A percentile compares a stretch with the other conserved stretches of the same genome.
Evolutionary conservation across 2,888 invertebrate species (phyloP).

Genomic region (Drosophila anomalata): DNA sequence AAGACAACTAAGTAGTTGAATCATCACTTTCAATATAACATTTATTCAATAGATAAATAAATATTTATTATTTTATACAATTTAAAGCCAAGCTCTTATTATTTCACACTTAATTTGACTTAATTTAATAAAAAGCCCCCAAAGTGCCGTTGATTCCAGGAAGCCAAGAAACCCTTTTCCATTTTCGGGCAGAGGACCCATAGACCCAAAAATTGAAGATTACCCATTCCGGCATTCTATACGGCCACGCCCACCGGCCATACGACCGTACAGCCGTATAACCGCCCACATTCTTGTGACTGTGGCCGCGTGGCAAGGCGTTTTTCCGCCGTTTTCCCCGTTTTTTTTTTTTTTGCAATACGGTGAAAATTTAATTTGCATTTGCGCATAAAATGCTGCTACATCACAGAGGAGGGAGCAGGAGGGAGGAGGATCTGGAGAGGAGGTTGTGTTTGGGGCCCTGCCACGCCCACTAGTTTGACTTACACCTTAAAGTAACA

Average conservation of each 20-base stretch:
- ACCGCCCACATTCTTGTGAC: slow-evolving; percentile 42
- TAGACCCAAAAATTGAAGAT: background rate
- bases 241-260: slow-evolving; percentile 10
- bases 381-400: slow-evolving; percentile 71
- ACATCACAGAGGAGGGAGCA: slow-evolving; percentile 32
- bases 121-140: background rate
- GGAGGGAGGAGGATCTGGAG: slow-evolving; percentile 1
- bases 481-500: slow-evolving; percentile 48
- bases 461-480: slow-evolving; percentile 41
- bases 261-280: slow-evolving; percentile 7
- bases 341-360: slow-evolving; percentile 41
- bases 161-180: background rate
- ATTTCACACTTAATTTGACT: background rate
- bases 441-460: background rate
- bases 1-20: too few relatives aligned
- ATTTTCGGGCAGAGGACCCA: background rate
- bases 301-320: slow-evolving; percentile 51
- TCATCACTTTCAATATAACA: too few relatives aligned
- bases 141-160: background rate
- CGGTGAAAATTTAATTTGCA: slow-evolving; percentile 72
- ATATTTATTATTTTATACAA: too few relatives aligned
- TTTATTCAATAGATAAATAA: too few relatives aligned
- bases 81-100: background rate
- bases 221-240: background rate
- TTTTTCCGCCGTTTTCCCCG: slow-evolving; percentile 41